These are phyloP conservation scores for Herpetotheres cachinnans DNA, from an alignment of 2,113 vertebrate species.

Conservation along the genomic window DNA sequence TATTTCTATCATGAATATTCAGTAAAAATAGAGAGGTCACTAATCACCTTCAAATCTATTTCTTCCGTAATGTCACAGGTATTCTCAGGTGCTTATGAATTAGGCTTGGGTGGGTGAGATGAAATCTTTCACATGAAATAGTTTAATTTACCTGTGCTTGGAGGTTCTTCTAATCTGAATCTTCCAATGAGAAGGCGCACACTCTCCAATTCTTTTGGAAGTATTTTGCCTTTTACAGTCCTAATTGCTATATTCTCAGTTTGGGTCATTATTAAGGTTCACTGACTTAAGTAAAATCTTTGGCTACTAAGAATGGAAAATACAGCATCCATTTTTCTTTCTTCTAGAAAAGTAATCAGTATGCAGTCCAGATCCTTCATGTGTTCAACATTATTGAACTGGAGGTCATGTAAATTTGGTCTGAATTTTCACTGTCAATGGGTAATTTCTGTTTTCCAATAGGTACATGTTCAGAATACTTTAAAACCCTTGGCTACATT, in stretches of 20 bases:
- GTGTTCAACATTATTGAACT: background rate
- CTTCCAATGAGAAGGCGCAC: background rate
- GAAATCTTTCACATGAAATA: background rate
- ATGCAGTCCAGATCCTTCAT: background rate
- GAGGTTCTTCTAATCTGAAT: background rate
- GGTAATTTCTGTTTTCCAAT: background rate
- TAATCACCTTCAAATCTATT: background rate
- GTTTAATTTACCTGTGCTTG: background rate
- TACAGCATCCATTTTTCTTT: background rate
- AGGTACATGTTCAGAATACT: constrained; percentile 13
- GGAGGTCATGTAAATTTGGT: background rate
- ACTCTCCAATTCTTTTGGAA: background rate
- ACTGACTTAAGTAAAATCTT: background rate
- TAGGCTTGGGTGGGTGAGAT: background rate
- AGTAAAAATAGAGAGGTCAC: background rate
- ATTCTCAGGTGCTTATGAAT: background rate
- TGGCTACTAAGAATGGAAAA: background rate
- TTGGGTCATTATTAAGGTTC: background rate
- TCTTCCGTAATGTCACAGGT: background rate
- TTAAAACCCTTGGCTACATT: constrained; percentile 1
- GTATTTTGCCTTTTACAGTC: background rate
- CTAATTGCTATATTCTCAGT: background rate
- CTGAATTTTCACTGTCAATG: background rate
- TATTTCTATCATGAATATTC: background rate
- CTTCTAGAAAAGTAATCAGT: background rate